phyloP scores from a whole-genome alignment of 1,140 invertebrate genomes.

The Hyphantria cunea region DNA sequence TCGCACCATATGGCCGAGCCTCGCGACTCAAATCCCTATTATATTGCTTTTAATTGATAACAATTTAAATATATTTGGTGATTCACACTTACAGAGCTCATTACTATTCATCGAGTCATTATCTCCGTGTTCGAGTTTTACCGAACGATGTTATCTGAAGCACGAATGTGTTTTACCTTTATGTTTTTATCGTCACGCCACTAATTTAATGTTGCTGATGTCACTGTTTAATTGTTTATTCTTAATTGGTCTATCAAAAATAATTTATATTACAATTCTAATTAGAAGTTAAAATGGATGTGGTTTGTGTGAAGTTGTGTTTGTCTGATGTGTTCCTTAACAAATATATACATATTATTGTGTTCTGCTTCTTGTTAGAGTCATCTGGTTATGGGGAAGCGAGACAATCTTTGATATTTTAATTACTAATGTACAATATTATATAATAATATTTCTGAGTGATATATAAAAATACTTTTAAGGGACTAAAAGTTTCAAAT shows the following conservation, averaged over 20 bases:
- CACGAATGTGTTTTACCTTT: constrained; percentile 76
- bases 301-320: too few relatives aligned
- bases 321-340: too few relatives aligned
- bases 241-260: constrained; percentile 7
- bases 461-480: too few relatives aligned
- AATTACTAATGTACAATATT: too few relatives aligned
- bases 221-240: constrained; percentile 29
- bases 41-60: constrained; percentile 82
- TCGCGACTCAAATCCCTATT: constrained; percentile 78
- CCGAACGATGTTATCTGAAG: constrained; percentile 68
- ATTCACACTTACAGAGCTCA: constrained; percentile 79
- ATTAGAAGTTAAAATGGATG: too few relatives aligned
- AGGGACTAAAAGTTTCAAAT: too few relatives aligned
- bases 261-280: background rate
- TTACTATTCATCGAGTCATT: constrained; percentile 80
- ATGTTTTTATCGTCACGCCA: constrained; percentile 67
- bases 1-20: constrained; percentile 68
- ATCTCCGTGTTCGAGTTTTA: constrained; percentile 72
- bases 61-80: constrained; percentile 82
- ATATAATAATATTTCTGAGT: too few relatives aligned
- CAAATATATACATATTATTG: too few relatives aligned
- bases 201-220: constrained; percentile 45
- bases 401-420: too few relatives aligned
- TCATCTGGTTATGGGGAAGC: too few relatives aligned
- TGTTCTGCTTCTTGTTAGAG: too few relatives aligned